A percentile compares a stretch with the other conserved stretches of the same genome.
These are phyloP conservation scores for Aphaenogaster floridana DNA, from an alignment of 1,140 invertebrate species.

Conservation along the genomic window DNA sequence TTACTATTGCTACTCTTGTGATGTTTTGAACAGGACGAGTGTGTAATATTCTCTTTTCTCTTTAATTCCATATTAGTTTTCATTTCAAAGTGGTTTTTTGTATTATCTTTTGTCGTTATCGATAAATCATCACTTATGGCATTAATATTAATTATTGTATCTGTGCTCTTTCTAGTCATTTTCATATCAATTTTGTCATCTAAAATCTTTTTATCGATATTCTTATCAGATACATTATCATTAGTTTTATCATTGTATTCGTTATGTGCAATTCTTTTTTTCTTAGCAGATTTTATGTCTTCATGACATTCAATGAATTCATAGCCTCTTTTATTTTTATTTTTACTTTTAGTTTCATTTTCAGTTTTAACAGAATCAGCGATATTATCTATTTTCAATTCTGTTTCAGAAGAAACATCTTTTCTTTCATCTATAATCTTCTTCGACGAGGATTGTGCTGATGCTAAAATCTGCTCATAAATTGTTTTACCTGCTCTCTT, in stretches of 20 bases:
- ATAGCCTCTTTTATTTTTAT: conserved; percentile 6
- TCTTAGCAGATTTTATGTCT: conserved; percentile 4
- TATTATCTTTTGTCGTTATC: neutral
- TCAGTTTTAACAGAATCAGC: conserved; percentile 6
- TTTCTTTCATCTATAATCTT: neutral
- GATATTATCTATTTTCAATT: conserved; percentile 9
- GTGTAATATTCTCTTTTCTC: neutral
- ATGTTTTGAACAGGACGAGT: conserved; percentile 13
- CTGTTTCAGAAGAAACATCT: neutral
- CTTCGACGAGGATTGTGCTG: conserved; percentile 41
- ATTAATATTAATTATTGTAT: conserved; percentile 11
- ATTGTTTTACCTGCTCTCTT: conserved; percentile 60
- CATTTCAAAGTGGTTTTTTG: neutral
- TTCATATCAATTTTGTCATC: neutral
- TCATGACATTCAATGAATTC: conserved; percentile 4
- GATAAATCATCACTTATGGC: neutral
- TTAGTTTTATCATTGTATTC: neutral
- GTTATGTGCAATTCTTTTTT: neutral
- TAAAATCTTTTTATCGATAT: conserved; percentile 3
- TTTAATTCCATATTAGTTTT: conserved; percentile 10
- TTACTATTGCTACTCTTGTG: conserved; percentile 26
- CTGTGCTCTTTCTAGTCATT: neutral
- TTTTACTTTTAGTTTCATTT: neutral
- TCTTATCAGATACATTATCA: conserved; percentile 8
- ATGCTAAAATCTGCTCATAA: conserved; percentile 69